These are phyloP conservation scores for Pseudorhombus dupliciocellatus DNA, from an alignment of 2,113 vertebrate species.

Conservation along the genomic window DNA sequence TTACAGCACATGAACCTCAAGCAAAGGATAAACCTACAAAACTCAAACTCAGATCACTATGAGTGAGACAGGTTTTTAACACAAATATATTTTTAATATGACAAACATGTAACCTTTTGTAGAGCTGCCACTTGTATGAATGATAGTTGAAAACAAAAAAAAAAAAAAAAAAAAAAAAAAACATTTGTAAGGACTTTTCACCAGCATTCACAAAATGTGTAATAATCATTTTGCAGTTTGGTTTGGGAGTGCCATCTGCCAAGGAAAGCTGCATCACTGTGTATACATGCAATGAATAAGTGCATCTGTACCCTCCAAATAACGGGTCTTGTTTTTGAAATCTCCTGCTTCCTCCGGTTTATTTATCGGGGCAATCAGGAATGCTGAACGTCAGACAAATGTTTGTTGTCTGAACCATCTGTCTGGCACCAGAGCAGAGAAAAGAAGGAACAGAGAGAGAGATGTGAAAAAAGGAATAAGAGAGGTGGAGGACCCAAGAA, in stretches of 20 bases:
- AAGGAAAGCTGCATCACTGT: neutral
- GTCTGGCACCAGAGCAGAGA: constrained; percentile 87
- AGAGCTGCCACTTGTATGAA: too few relatives aligned
- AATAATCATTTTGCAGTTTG: neutral
- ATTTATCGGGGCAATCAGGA: constrained; percentile 83
- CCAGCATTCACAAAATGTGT: neutral
- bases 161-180: too few relatives aligned
- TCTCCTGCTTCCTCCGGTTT: constrained; percentile 45
- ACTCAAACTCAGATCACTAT: too few relatives aligned
- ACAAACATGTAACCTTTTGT: too few relatives aligned
- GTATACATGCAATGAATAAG: constrained; percentile 20
- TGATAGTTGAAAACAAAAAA: too few relatives aligned
- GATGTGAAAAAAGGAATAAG: constrained; percentile 18
- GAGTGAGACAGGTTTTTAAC: too few relatives aligned
- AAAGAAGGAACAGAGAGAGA: constrained; percentile 19
- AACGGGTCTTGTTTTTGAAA: constrained; percentile 21
- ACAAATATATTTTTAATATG: too few relatives aligned
- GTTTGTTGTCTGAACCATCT: constrained; percentile 94
- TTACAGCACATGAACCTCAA: too few relatives aligned
- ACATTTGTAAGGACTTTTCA: too few relatives aligned
- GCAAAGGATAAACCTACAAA: too few relatives aligned
- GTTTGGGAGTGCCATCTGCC: neutral
- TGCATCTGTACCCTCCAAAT: constrained; percentile 31
- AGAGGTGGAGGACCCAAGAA: constrained; percentile 31
- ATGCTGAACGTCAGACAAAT: constrained; percentile 87